Evolutionary conservation across 1,140 invertebrate species (phyloP), one percentile per base, ranked within the genome.

Genomic region (Monochamus saltuarius): DNA sequence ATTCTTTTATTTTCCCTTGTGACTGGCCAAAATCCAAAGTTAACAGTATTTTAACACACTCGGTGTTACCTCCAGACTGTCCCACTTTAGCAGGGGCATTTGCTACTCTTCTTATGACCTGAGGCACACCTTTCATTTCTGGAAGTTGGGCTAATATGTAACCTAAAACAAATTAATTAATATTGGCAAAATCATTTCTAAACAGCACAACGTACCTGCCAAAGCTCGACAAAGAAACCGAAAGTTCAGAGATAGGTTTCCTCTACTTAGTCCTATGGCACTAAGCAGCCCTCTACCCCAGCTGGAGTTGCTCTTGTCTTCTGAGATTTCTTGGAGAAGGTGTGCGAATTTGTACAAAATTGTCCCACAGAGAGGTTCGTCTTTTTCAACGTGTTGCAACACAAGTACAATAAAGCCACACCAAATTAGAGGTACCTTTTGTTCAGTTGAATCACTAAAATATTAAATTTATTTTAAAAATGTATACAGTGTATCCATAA

Each of bases 81-180:
- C 74, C 74, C 6, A 75, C 72, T 42, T 61, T 57, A 19, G 59
- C 54, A 11, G 72, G 62, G 1, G 71, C 64, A 59, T 73, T 70
- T 0, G 64, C 52, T 11, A 37, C 14, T 43, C 43, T 53, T 50
- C 75, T 55, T 9, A 77, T 66, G 4, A 59, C 66, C 61, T 70
- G 71, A 10, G 70, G 65, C 13, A 68, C 57, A 7, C 69, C 74
- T 65, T 74, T 76, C 60, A 66, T 70, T 13, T 76, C 75, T 6
- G 74, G 74, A 51, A 77, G 52, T 56, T 77, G 75, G 7, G 75
- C 74, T 34, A 75, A 59, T 16, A 76, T 58, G 65, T 75, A 77
- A 39, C 70, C 71, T 64, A 51, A 53, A 70, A 71, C 13, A 69
- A 46, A 66, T 29, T 70, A 72, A 42, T 51, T 40, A 56, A 64